Conservation (phyloP, 37 sponge, comb jelly and placozoan genomes). For the Eunapius fragilis region DNA sequence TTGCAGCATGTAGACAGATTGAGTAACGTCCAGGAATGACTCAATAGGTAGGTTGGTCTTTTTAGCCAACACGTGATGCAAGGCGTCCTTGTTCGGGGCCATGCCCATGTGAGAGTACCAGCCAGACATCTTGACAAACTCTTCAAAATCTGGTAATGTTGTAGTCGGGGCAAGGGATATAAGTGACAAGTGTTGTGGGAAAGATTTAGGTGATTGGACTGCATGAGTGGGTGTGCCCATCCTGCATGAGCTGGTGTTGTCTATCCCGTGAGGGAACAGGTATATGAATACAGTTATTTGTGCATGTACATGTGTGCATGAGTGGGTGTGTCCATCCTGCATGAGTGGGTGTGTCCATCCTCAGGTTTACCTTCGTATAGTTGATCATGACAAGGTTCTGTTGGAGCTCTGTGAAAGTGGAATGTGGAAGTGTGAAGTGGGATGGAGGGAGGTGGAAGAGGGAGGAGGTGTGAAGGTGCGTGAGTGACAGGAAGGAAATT, state of each 20-base stretch:
- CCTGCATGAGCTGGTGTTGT: no score
- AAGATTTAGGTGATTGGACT: no score
- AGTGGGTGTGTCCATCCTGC: no score
- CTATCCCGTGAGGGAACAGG: no score
- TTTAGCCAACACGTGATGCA: slow-evolving; percentile 61
- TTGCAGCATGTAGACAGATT: slow-evolving; percentile 57
- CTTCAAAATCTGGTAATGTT: slow-evolving; percentile 43
- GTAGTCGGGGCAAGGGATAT: no score
- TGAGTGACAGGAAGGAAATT: not conserved
- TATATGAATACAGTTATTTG: no score
- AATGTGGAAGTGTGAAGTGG: not conserved
- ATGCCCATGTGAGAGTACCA: slow-evolving; percentile 70
- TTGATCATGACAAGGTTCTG: slow-evolving; percentile 38
- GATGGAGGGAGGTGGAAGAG: not conserved
- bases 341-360: no score
- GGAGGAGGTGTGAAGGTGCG: not conserved
- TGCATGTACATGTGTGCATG: no score
- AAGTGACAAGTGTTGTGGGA: no score
- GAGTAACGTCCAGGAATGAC: slow-evolving; percentile 25
- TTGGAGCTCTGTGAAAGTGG: slow-evolving; percentile 7
- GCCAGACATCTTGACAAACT: slow-evolving; percentile 74
- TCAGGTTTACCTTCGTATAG: slow-evolving; percentile 64
- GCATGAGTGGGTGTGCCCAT: no score
- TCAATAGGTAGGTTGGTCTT: slow-evolving; percentile 45
- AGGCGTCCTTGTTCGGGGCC: slow-evolving; percentile 62